Evolutionary conservation across 2,888 invertebrate genomes (phyloP).

Genomic region (Acrobasis suavella): DNA sequence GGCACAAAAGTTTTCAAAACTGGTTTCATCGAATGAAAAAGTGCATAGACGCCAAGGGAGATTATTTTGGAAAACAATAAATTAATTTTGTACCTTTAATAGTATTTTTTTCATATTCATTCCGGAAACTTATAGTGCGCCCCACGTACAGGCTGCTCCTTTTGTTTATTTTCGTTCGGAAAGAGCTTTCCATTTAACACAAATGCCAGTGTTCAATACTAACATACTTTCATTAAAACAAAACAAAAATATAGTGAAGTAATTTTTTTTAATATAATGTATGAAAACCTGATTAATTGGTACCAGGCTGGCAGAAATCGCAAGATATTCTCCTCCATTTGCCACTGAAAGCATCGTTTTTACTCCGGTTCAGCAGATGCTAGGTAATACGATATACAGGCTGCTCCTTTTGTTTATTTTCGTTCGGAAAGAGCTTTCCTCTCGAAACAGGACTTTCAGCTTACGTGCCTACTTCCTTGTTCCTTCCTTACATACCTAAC

Average conservation of each 20-base stretch:
- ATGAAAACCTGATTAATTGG: neutral
- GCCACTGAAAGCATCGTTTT: slow-evolving; percentile 6
- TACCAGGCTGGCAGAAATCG: slow-evolving; percentile 10
- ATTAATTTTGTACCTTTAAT: too few species aligned
- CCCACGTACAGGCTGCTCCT: slow-evolving; percentile 28
- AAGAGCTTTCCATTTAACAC: too few species aligned
- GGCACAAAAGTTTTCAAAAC: too few species aligned
- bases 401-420: slow-evolving; percentile 27
- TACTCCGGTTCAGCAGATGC: slow-evolving; percentile 26
- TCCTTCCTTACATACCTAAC: slow-evolving; percentile 25
- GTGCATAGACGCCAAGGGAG: too few species aligned
- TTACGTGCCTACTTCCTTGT: neutral
- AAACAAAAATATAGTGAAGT: too few species aligned
- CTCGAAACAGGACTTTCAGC: slow-evolving; percentile 7
- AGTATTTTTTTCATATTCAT: too few species aligned
- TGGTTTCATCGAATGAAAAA: slow-evolving; percentile 28
- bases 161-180: too few species aligned
- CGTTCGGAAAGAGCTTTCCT: slow-evolving; percentile 29
- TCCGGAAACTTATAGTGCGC: too few species aligned
- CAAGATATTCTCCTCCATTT: neutral
- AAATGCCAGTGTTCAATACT: too few species aligned
- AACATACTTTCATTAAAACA: too few species aligned
- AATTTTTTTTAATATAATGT: too few species aligned
- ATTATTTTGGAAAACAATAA: too few species aligned
- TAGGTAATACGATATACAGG: slow-evolving; percentile 29